Evolutionary conservation across 2,797 vertebrate species (phyloP).

Genomic region (Sebastes kiyomatsui): DNA sequence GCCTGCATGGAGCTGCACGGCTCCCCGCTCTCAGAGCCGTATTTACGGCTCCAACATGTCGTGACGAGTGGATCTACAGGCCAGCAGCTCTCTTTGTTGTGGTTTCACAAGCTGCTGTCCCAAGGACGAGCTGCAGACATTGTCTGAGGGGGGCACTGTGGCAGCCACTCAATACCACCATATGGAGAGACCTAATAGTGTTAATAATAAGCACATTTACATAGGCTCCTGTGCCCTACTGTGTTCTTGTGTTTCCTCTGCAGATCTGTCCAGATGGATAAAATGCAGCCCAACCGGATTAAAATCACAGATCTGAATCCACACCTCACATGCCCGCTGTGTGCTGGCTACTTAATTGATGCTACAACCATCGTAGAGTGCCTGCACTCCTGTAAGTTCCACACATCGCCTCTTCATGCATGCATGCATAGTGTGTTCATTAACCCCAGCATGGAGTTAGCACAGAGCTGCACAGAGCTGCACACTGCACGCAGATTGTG

Average conservation of each 20-base stretch:
- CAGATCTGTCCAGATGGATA: slow-evolving; percentile 82
- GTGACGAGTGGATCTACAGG: background rate
- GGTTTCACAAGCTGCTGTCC: slow-evolving; percentile 44
- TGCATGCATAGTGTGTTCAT: background rate
- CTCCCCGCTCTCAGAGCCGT: background rate
- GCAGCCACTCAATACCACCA: slow-evolving; percentile 12
- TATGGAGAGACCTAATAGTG: slow-evolving; percentile 4
- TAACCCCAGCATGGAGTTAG: background rate
- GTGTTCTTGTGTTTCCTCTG: slow-evolving; percentile 8
- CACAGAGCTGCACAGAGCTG: background rate
- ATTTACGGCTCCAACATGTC: slow-evolving; percentile 3
- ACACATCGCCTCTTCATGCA: background rate
- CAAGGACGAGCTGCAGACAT: slow-evolving; percentile 71
- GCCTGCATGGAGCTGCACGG: slow-evolving; percentile 20
- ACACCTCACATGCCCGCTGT: slow-evolving; percentile 93
- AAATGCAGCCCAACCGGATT: slow-evolving; percentile 92
- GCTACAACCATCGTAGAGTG: slow-evolving; percentile 96
- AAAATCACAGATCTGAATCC: slow-evolving; percentile 95
- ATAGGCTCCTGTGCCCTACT: background rate
- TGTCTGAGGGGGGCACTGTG: slow-evolving; percentile 20
- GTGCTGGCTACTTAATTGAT: slow-evolving; percentile 94
- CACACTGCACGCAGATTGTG: no score
- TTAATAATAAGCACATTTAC: background rate
- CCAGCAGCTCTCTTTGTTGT: slow-evolving; percentile 52
- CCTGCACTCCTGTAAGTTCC: slow-evolving; percentile 92